Conservation (phyloP, 2,113 vertebrate species). For the Etheostoma spectabile region DNA sequence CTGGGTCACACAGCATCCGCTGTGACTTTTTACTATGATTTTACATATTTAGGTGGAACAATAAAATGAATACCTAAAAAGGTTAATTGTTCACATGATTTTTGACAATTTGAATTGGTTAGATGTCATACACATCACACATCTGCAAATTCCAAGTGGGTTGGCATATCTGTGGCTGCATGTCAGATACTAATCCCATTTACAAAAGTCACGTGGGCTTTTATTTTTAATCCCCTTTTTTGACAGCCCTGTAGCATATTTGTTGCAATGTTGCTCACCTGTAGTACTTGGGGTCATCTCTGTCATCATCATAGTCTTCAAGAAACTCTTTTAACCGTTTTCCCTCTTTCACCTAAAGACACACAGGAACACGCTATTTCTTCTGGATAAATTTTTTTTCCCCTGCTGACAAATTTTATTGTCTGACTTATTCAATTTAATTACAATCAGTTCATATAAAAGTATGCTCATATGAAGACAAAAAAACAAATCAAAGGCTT, state of each 20-base stretch:
- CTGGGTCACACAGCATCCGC: slow-evolving; percentile 45
- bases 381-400: neutral
- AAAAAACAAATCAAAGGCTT: neutral
- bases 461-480: neutral
- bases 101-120: neutral
- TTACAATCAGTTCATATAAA: no score
- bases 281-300: slow-evolving; percentile 99
- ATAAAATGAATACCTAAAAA: neutral
- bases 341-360: slow-evolving; percentile 93
- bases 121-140: neutral
- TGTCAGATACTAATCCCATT: neutral
- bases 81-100: neutral
- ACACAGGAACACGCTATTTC: slow-evolving; percentile 4
- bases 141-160: neutral
- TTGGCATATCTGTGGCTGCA: neutral
- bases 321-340: slow-evolving; percentile 98
- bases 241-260: neutral
- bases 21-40: neutral
- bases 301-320: slow-evolving; percentile 98
- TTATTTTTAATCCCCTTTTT: neutral
- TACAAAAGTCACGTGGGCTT: neutral
- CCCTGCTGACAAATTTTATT: slow-evolving; percentile 1
- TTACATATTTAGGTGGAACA: neutral
- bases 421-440: neutral
- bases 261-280: slow-evolving; percentile 80